Evolutionary conservation across 1,140 invertebrate species (phyloP).

Genomic region (Apis laboriosa): DNA sequence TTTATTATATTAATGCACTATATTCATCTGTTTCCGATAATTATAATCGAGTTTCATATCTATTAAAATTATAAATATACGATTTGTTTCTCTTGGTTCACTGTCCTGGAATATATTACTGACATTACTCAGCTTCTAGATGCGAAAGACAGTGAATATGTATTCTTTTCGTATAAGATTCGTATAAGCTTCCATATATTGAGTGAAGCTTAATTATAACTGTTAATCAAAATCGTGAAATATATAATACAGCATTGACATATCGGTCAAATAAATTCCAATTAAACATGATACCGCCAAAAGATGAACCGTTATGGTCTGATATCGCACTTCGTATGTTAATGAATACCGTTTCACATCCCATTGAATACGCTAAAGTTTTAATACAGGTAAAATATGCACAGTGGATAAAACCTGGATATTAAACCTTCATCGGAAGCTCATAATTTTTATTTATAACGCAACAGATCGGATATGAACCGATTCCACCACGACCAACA

Average conservation of each 20-base stretch:
- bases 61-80: neutral
- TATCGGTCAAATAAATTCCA: neutral
- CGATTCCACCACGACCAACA: slow-evolving; percentile 87
- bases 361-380: slow-evolving; percentile 91
- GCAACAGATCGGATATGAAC: slow-evolving; percentile 91
- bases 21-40: slow-evolving; percentile 4
- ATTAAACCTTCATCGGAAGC: slow-evolving; percentile 2
- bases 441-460: slow-evolving; percentile 48
- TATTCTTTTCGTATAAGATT: neutral
- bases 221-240: neutral
- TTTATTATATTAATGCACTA: neutral
- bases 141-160: neutral
- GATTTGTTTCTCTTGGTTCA: neutral
- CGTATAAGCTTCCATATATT: neutral
- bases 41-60: slow-evolving; percentile 13
- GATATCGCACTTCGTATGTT: slow-evolving; percentile 72
- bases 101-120: neutral
- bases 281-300: slow-evolving; percentile 62
- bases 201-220: neutral
- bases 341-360: slow-evolving; percentile 84
- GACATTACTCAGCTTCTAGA: neutral
- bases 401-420: slow-evolving; percentile 10
- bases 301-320: slow-evolving; percentile 67
- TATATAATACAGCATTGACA: neutral
- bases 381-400: slow-evolving; percentile 85